Evolutionary conservation across 1,140 invertebrate species (phyloP), one percentile per base, ranked within the genome.

Genomic region (Bombus impatiens): DNA sequence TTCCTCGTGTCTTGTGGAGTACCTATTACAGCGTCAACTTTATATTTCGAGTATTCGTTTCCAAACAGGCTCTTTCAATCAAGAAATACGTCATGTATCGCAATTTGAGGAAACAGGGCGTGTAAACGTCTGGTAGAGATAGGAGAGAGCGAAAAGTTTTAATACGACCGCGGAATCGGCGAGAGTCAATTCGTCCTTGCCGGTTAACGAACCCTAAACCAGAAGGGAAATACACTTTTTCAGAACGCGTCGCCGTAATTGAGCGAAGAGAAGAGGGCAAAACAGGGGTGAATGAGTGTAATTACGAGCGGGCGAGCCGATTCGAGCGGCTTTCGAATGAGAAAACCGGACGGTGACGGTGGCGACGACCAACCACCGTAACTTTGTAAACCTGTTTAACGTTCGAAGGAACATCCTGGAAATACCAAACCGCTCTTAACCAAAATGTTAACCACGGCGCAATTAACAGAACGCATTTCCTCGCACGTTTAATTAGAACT

Each of bases 281-380:
- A 77, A 53, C 75, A 77, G 75, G 75, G 47, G 35, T 28, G 75
- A 59, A 77, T 35, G 35, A 77, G 75, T 47, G 75, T 77, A 77
- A 77, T 77, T 77, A 77, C 35, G 53, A 28, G 13, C 25, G 44
- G 32, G n/a, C n/a, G 72, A 15, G 1, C 72, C n/a, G 74, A 53
- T 76, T 53, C 74, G 44, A 35, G 2, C 74, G 22, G 74, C 32
- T 37, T 57, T 76, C 35, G 28, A 59, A 77, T 18, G 35, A 47
- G 28, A 28, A 77, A 53, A 77, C 53, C 13, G 75, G 75, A 77
- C 53, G 37, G 10, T 12, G 13, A 67, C 32, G 6, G 15, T 9
- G 35, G 1, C 74, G 53, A 42, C 70, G 22, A 40, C 18, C 32
- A 28, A 57, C 59, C 32, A 18, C 10, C 74, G 28, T 9, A 72